Percentiles rank a stretch among this genome's conserved stretches.
Evolutionary conservation across 1,140 invertebrate species (phyloP).

Genomic region (Macrosteles quadrilineatus): DNA sequence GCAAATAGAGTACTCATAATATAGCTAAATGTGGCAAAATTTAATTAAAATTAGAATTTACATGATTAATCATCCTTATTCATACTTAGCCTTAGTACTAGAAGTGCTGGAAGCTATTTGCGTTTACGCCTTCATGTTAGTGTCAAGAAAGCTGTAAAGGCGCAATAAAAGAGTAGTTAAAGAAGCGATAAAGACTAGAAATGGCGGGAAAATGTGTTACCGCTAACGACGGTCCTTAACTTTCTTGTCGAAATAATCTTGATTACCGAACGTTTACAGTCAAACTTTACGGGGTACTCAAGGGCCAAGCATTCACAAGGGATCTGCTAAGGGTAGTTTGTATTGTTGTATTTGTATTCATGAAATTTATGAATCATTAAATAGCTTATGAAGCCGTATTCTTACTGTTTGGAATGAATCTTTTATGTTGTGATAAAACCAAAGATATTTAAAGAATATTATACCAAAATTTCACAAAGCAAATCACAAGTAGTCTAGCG

Average conservation of each 20-base stretch:
- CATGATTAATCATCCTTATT: neutral
- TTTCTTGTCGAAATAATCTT: neutral
- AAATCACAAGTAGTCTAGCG: no score
- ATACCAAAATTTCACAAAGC: no score
- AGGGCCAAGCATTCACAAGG: neutral
- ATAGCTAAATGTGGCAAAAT: no score
- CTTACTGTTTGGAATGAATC: neutral
- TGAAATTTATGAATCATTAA: neutral
- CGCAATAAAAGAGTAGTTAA: slow-evolving; percentile 18
- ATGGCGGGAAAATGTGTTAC: slow-evolving; percentile 19
- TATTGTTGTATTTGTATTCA: neutral
- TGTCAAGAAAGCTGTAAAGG: slow-evolving; percentile 17
- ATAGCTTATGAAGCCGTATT: neutral
- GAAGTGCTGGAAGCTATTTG: neutral
- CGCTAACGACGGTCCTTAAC: slow-evolving; percentile 7
- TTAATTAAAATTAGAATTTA: no score
- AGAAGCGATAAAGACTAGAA: slow-evolving; percentile 14
- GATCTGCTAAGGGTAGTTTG: no score
- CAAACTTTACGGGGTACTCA: neutral
- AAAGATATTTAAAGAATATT: neutral
- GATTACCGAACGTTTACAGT: neutral
- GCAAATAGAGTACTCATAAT: no score
- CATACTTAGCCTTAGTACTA: neutral
- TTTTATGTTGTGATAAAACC: neutral
- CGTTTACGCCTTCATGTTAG: neutral